A percentile compares a stretch with the other conserved stretches of the same genome.
Evolutionary conservation across 2,113 vertebrate species (phyloP).

Genomic region (Puntigrus tetrazona): DNA sequence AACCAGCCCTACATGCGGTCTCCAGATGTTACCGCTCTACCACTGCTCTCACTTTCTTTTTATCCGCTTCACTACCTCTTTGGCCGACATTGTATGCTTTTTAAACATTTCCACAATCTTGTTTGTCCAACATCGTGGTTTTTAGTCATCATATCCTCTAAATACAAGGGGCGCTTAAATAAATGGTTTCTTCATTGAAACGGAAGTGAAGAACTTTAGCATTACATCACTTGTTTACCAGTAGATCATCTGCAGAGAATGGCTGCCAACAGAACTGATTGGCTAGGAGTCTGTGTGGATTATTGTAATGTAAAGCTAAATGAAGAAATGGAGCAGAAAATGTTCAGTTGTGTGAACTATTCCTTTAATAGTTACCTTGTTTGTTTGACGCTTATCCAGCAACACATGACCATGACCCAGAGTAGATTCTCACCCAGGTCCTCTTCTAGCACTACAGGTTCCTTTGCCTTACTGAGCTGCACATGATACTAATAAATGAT

Average conservation of each 20-base stretch:
- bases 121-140: too few species aligned
- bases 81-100: too few species aligned
- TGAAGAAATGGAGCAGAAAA: too few species aligned
- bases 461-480: background rate
- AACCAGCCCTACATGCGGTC: slow-evolving; percentile 21
- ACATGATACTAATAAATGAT: slow-evolving; percentile 21
- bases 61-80: too few species aligned
- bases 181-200: background rate
- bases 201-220: background rate
- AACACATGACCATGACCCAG: background rate
- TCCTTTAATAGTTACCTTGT: background rate
- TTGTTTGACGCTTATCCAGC: background rate
- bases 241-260: background rate
- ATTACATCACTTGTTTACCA: too few species aligned
- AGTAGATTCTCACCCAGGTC: background rate
- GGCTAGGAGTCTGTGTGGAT: too few species aligned
- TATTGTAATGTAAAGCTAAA: too few species aligned
- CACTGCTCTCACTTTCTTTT: background rate
- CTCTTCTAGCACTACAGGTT: slow-evolving; percentile 16
- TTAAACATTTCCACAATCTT: too few species aligned
- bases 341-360: too few species aligned
- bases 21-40: background rate
- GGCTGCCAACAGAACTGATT: too few species aligned
- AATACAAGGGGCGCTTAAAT: too few species aligned
- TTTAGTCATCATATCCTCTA: too few species aligned